Base-by-base conservation (phyloP, 2,888 invertebrate genomes). In the Cephus pygmeus region DNA sequence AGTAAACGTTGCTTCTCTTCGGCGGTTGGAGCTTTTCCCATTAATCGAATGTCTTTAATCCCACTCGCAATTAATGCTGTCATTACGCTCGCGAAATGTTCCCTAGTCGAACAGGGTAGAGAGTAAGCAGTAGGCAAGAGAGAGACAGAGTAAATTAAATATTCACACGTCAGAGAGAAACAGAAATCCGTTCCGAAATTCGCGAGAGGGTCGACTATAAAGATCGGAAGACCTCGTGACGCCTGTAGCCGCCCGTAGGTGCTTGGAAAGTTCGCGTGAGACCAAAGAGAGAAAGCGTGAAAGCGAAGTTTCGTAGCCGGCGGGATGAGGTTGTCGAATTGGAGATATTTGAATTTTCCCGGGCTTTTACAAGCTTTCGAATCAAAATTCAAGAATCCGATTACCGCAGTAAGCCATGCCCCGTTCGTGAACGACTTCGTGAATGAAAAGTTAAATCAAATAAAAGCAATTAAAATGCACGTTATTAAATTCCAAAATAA, bases 101-200 rank as follows among this genome's bases (percentile, higher is more conserved):
- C 23, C 9, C 56, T 40, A 56, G 56, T 56, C 56, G 56, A 23
- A 9, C 56, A 23, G 69, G 35, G 11, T 69, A 75, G 31, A 36
- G 75, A 75, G 75, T 56, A 23, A 1, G 3, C 6, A 69, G 40
- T 40, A 30, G 73, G 36, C 34, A 75, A 69, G 75, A 76, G 34
- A 77, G 79, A 73, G 34, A 69, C 30, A 73, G 69, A 33, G 75
- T 73, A 73, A 76, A 77, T 73, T n/a, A 76, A 78, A 78, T n/a
- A 31, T 35, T 12, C 12, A 35, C 35, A 12, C 34, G 80, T 34
- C 73, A 73, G 76, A 79, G 56, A 56, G 56, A 56, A 56, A 9
- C 23, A 11, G 23, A 56, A 23, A 23, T 56, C 11, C 0, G 23
- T 56, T 15, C 23, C 9, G 56, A 56, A 56, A 56, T 56, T 56